Evolutionary conservation across 2,888 invertebrate species (phyloP).

Genomic region (Trachelus stipa): DNA sequence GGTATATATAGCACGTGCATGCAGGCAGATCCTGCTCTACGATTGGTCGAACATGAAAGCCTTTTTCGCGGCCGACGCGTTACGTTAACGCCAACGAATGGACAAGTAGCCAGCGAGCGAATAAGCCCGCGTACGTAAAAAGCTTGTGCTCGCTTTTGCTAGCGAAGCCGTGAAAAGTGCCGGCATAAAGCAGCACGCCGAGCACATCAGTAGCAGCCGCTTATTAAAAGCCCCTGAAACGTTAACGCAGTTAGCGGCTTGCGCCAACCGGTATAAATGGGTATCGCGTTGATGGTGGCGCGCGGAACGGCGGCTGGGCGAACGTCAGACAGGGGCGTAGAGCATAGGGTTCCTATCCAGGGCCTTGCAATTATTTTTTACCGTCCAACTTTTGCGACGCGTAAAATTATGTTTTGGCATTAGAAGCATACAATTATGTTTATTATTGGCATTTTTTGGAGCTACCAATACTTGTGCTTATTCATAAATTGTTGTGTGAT

Average conservation of each 20-base stretch:
- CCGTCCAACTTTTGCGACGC: too few relatives aligned
- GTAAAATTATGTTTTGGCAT: too few relatives aligned
- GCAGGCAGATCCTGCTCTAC: not conserved
- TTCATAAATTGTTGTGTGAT: too few relatives aligned
- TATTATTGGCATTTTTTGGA: too few relatives aligned
- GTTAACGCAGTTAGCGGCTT: constrained; percentile 46
- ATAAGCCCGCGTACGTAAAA: constrained; percentile 51
- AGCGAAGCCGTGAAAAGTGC: constrained; percentile 49
- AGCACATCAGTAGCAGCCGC: constrained; percentile 25
- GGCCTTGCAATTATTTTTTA: too few relatives aligned
- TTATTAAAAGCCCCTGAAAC: constrained; percentile 50
- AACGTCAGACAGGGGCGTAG: constrained; percentile 1
- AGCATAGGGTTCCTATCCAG: not conserved
- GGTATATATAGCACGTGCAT: not conserved
- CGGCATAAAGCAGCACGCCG: constrained; percentile 36
- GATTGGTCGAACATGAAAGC: constrained; percentile 50
- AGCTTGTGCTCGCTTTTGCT: constrained; percentile 36
- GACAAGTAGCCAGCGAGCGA: constrained; percentile 50
- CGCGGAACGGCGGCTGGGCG: constrained; percentile 8
- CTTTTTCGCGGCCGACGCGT: constrained; percentile 36
- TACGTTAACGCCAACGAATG: constrained; percentile 19
- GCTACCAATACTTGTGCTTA: too few relatives aligned
- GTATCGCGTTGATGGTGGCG: constrained; percentile 12
- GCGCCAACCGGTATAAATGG: constrained; percentile 22
- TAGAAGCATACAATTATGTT: too few relatives aligned